phyloP scores from a whole-genome alignment of 1,140 invertebrate species.

The Calliphora vicina region DNA sequence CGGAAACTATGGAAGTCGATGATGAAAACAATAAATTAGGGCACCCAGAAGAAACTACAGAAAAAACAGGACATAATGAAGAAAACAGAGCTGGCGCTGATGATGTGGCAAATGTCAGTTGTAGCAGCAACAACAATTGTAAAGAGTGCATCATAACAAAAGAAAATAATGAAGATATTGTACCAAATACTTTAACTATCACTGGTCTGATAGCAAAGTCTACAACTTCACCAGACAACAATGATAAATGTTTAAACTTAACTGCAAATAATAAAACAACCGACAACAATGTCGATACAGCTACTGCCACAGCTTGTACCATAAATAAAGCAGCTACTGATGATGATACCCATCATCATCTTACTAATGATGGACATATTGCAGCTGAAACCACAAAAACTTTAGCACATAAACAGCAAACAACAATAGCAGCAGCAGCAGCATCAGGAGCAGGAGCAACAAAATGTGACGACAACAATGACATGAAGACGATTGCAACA shows the following conservation, averaged over 20 bases:
- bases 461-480: conserved; percentile 16
- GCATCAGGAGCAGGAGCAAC: background rate
- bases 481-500: background rate
- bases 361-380: conserved; percentile 33
- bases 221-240: background rate
- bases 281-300: conserved; percentile 22
- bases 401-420: background rate
- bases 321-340: background rate
- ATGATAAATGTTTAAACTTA: background rate
- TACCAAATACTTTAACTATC: background rate
- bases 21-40: conserved; percentile 54
- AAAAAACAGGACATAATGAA: conserved; percentile 38
- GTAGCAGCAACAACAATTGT: background rate
- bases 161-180: background rate
- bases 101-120: background rate
- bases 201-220: background rate
- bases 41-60: conserved; percentile 40
- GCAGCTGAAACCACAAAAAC: conserved; percentile 18
- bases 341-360: conserved; percentile 4
- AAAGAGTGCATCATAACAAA: conserved; percentile 4
- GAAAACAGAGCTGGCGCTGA: conserved; percentile 41
- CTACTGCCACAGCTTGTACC: background rate
- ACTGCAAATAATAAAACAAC: background rate
- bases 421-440: background rate
- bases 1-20: conserved; percentile 38